Evolutionary conservation across 2,888 invertebrate species (phyloP).

Genomic region (Tetragonisca angustula): DNA sequence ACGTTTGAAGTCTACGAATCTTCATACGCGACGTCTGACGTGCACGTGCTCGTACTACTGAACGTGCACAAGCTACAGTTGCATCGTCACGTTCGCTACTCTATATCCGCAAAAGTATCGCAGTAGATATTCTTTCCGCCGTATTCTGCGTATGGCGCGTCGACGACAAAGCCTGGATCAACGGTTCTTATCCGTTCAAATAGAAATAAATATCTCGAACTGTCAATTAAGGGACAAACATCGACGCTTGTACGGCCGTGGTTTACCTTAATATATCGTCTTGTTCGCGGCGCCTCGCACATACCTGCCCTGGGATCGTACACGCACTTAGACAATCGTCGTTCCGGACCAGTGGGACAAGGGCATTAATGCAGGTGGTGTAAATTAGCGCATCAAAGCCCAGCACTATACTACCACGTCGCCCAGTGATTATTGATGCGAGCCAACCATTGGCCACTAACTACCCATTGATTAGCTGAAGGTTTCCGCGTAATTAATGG

Average conservation of each 20-base stretch:
- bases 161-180: neutral
- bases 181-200: too few relatives aligned
- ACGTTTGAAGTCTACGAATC: neutral
- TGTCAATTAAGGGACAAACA: conserved; percentile 8
- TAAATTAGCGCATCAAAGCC: conserved; percentile 81
- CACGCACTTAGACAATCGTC: conserved; percentile 70
- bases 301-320: conserved; percentile 50
- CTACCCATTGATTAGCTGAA: conserved; percentile 81
- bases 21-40: neutral
- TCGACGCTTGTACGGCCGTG: conserved; percentile 27
- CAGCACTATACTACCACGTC: conserved; percentile 70
- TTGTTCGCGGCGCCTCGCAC: conserved; percentile 44
- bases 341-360: conserved; percentile 68
- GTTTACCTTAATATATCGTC: conserved; percentile 60
- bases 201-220: conserved; percentile 7
- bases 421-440: conserved; percentile 81
- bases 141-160: neutral
- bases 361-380: conserved; percentile 76
- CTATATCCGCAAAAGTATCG: neutral
- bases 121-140: neutral
- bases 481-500: conserved; percentile 81
- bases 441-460: conserved; percentile 81
- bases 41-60: neutral
- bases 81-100: neutral
- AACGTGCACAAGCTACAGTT: neutral